Percentiles rank a stretch among this genome's conserved stretches.
phyloP scores from a whole-genome alignment of 2,113 vertebrate species.

The Pardalotus punctatus region DNA sequence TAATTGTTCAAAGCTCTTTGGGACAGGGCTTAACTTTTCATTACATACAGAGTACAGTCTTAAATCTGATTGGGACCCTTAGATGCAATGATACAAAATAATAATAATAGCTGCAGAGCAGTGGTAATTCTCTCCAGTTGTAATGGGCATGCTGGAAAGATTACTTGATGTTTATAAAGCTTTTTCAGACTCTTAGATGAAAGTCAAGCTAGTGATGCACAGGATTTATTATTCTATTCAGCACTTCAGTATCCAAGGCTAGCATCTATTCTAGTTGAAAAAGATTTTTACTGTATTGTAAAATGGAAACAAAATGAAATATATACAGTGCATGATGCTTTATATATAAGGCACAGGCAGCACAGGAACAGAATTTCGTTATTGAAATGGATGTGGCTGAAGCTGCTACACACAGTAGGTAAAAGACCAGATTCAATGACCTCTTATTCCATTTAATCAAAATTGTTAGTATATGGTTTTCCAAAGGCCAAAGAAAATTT shows the following conservation, averaged over 20 bases:
- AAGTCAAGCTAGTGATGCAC: constrained; percentile 32
- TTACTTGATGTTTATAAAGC: constrained; percentile 57
- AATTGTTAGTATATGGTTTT: constrained; percentile 45
- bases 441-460: constrained; percentile 54
- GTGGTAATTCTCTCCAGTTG: neutral
- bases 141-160: constrained; percentile 9
- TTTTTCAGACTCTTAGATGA: constrained; percentile 41
- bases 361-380: constrained; percentile 46
- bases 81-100: neutral
- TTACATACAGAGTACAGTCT: neutral
- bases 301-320: constrained; percentile 65
- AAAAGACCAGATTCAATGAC: constrained; percentile 52
- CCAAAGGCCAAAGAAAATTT: constrained; percentile 40
- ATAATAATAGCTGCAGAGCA: neutral
- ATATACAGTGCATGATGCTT: constrained; percentile 30
- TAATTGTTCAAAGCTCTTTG: neutral
- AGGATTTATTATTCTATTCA: constrained; percentile 60
- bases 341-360: constrained; percentile 32
- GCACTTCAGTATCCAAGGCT: constrained; percentile 45
- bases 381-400: constrained; percentile 47
- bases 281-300: constrained; percentile 55
- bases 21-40: neutral
- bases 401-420: constrained; percentile 37
- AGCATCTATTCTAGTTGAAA: constrained; percentile 51
- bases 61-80: neutral